These are phyloP conservation scores for Catamblyrhynchus diadema DNA, from an alignment of 2,797 vertebrate species.

Conservation along the genomic window DNA sequence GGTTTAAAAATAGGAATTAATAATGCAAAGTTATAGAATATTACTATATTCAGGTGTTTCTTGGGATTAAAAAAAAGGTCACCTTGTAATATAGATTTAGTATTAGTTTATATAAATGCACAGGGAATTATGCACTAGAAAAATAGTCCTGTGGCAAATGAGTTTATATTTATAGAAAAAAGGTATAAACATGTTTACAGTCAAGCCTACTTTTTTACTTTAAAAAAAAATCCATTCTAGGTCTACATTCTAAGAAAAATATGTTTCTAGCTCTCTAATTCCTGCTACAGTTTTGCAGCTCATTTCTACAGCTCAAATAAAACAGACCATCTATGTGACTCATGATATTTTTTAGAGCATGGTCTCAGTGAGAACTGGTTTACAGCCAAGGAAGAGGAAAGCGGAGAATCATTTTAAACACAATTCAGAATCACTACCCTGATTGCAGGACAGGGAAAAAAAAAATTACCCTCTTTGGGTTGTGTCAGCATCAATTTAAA, in stretches of 20 bases:
- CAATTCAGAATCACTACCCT: background rate
- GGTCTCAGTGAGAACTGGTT: background rate
- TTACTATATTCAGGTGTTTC: background rate
- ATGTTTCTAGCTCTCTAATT: background rate
- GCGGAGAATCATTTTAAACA: background rate
- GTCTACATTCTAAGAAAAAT: background rate
- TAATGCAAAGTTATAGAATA: background rate
- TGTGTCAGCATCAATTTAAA: background rate
- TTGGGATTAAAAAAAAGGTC: background rate
- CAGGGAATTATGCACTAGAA: background rate
- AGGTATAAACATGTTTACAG: background rate
- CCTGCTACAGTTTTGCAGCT: background rate
- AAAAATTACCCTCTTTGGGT: background rate
- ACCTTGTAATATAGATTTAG: background rate
- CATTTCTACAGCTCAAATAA: background rate
- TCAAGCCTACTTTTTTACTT: background rate
- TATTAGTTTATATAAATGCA: background rate
- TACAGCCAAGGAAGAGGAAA: background rate
- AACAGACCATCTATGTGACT: background rate
- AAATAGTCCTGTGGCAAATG: background rate
- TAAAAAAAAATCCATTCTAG: background rate
- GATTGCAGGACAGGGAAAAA: background rate
- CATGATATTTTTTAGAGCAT: background rate
- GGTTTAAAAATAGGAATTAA: background rate
- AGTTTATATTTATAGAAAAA: background rate